phyloP scores from a whole-genome alignment of 1,140 invertebrate species.

The Amyelois transitella region DNA sequence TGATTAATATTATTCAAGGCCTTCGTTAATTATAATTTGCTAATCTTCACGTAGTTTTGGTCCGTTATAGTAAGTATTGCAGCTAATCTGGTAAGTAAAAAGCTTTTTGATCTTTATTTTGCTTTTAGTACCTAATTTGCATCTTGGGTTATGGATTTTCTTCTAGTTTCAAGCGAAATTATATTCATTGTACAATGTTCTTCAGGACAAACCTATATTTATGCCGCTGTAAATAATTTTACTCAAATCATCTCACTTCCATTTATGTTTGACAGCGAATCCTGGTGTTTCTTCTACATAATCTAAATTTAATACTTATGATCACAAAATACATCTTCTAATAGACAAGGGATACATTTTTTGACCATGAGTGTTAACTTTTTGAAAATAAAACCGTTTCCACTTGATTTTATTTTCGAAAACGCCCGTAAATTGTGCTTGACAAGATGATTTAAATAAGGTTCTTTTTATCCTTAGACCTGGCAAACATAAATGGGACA shows the following conservation, averaged over 20 bases:
- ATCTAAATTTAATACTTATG: too few species aligned
- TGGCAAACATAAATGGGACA: background rate
- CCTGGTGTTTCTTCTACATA: too few species aligned
- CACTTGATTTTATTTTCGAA: too few species aligned
- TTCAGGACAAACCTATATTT: background rate
- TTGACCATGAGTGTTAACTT: too few species aligned
- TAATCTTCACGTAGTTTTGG: background rate
- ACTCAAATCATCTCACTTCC: background rate
- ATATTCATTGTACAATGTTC: too few species aligned
- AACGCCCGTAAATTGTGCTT: too few species aligned
- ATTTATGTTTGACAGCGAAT: background rate
- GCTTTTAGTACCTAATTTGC: constrained; percentile 1
- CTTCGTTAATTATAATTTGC: constrained; percentile 16
- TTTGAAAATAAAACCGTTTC: too few species aligned
- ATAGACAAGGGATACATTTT: too few species aligned
- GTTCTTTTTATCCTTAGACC: too few species aligned
- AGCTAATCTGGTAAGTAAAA: constrained; percentile 37
- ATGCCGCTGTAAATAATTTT: too few species aligned
- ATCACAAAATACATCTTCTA: too few species aligned
- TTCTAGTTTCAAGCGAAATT: background rate
- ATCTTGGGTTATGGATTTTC: background rate
- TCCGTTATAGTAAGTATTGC: constrained; percentile 8
- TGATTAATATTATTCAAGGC: constrained; percentile 27
- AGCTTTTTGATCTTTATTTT: constrained; percentile 10
- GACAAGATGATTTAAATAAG: too few species aligned